Conservation (phyloP, 2,797 vertebrate genomes). For the Acanthopagrus latus region DNA sequence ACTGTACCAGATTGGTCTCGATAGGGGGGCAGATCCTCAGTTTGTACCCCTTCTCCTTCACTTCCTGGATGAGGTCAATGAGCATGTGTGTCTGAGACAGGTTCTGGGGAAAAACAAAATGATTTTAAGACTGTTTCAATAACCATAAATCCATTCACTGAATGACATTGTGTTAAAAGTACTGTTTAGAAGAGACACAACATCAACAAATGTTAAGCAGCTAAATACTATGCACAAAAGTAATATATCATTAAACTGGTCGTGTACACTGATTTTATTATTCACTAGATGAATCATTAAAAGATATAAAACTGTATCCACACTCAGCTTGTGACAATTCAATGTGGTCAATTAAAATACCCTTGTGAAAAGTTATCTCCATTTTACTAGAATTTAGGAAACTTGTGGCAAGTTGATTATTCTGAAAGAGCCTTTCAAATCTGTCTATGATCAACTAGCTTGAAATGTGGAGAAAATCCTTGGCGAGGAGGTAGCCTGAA, state of each 20-base stretch:
- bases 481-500: conserved; percentile 59
- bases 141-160: background rate
- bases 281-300: conserved; percentile 12
- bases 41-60: conserved; percentile 95
- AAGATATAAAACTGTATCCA: conserved; percentile 29
- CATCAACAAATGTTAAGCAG: conserved; percentile 1
- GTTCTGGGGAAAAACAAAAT: conserved; percentile 84
- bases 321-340: conserved; percentile 30
- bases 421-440: conserved; percentile 63
- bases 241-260: background rate
- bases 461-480: conserved; percentile 65
- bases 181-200: background rate
- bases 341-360: conserved; percentile 58
- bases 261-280: background rate
- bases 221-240: background rate
- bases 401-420: conserved; percentile 64
- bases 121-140: background rate
- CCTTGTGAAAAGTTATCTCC: conserved; percentile 37
- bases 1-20: conserved; percentile 89
- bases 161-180: background rate
- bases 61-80: conserved; percentile 93
- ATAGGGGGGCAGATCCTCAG: conserved; percentile 90
- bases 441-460: conserved; percentile 52
- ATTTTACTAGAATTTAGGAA: conserved; percentile 52
- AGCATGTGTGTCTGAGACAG: conserved; percentile 97